phyloP scores from a whole-genome alignment of 2,113 vertebrate genomes.

The human region DNA sequence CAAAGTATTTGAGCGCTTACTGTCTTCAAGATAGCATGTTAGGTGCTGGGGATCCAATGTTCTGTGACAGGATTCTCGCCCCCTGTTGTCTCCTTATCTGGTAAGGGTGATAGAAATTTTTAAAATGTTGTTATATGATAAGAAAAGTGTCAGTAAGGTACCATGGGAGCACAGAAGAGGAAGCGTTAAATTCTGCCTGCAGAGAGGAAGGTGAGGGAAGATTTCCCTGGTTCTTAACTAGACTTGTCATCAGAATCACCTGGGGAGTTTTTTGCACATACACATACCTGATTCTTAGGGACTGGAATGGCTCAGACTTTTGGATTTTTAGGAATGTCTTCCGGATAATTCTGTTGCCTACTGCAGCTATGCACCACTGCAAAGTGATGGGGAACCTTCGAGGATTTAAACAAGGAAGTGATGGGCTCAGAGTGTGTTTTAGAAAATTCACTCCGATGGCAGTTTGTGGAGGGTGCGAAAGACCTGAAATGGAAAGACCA shows the following conservation, averaged over 20 bases:
- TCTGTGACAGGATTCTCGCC: neutral
- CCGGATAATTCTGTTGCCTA: neutral
- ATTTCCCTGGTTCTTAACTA: neutral
- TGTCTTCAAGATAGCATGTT: neutral
- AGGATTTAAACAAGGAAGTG: neutral
- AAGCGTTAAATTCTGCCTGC: neutral
- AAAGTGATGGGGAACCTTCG: neutral
- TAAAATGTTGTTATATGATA: neutral
- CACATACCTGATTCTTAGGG: neutral
- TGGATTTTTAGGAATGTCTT: neutral
- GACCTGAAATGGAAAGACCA: neutral
- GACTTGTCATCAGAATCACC: neutral
- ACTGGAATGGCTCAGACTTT: neutral
- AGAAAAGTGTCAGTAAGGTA: neutral
- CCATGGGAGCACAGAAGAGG: neutral
- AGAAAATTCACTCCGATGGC: neutral
- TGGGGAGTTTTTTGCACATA: neutral
- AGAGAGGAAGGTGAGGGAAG: neutral
- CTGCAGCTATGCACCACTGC: neutral
- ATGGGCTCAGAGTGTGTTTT: neutral
- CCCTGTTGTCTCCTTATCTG: neutral
- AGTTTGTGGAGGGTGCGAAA: neutral
- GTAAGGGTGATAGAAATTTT: neutral
- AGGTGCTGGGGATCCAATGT: fast-evolving
- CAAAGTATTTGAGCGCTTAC: neutral